These are phyloP conservation scores for Sphaerolaimus hirsutus DNA, from an alignment of 2,888 invertebrate genomes.

Conservation along the genomic window DNA sequence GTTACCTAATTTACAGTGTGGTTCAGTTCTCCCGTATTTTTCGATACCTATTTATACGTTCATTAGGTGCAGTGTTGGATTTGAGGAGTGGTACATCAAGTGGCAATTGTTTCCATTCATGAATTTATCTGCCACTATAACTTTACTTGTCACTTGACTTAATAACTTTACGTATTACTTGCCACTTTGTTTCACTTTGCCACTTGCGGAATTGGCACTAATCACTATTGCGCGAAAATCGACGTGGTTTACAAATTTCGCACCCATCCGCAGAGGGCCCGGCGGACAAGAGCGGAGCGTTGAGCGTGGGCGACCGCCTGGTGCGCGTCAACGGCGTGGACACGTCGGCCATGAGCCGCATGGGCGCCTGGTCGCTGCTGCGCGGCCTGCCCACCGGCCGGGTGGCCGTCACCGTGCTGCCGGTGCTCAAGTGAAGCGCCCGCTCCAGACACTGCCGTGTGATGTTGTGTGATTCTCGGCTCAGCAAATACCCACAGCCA, in stretches of 20 bases:
- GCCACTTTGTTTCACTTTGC: no score
- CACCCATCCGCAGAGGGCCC: conserved; percentile 44
- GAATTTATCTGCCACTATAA: neutral
- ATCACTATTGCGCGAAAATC: no score
- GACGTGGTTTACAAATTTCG: no score
- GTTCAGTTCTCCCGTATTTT: neutral
- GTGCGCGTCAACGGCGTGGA: conserved; percentile 55
- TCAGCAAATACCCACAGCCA: no score
- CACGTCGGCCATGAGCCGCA: conserved; percentile 58
- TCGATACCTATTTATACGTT: no score
- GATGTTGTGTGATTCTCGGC: no score
- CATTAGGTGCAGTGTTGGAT: no score
- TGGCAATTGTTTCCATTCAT: neutral
- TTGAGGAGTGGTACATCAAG: neutral
- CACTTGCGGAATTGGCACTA: no score
- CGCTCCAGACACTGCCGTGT: no score
- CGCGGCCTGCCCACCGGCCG: conserved; percentile 31
- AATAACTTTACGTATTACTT: no score
- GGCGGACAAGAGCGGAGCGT: conserved; percentile 57
- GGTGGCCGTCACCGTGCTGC: neutral
- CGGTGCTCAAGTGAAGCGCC: no score
- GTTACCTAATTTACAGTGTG: neutral
- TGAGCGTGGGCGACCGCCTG: conserved; percentile 63
- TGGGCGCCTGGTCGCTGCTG: conserved; percentile 76
- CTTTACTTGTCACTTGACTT: no score